Evolutionary conservation across 1,140 invertebrate species (phyloP), one percentile per base, ranked within the genome.

Genomic region (Sinonovacula constricta): DNA sequence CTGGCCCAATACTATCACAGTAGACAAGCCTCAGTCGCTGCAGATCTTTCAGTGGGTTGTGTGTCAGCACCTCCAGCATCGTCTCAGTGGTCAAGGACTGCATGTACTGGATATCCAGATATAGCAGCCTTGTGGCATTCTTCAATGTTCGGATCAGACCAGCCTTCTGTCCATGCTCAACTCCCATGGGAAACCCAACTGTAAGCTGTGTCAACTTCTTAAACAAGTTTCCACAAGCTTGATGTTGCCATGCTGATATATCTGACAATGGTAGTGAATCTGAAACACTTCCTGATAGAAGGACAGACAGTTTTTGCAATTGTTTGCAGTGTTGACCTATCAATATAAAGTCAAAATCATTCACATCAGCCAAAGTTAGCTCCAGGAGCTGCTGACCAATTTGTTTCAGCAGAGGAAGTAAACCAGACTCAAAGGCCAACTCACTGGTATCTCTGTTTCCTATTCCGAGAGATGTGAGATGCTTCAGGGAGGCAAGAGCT

Each of bases 381-480:
- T 76, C 63, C 18, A 36, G 4, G 18, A 76, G 31, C 45, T 76
- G 72, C 26, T 67, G 30, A 12, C 72, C 72, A 28, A 67, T 67
- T 15, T 67, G 51, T 45, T 54, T 56, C n/a, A 76, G 56, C n/a
- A 76, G 45, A 30, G 62, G 63, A 18, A 67, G 28, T n/a, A 76
- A 62, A 10, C 62, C 63, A 57, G 36, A 33, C 4, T 51, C 51
- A 57, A 76, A 66, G 22, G 72, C 45, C 22, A 76, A n/a, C 12
- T 12, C 30, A 18, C 30, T 22, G 24, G 30, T 39, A 30, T 56
- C 31, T 39, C 45, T 66, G 31, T 57, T 66, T 15, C 72, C 62
- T 33, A 67, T 59, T 15, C 51, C 30, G n/a, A 76, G 39, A 5
- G 22, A 28, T 59, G 33, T 66, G 15, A 76, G 39, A 54, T 76